Conservation (phyloP, 92 coral and sea anemone species). For the Zoanthus solanderi region DNA sequence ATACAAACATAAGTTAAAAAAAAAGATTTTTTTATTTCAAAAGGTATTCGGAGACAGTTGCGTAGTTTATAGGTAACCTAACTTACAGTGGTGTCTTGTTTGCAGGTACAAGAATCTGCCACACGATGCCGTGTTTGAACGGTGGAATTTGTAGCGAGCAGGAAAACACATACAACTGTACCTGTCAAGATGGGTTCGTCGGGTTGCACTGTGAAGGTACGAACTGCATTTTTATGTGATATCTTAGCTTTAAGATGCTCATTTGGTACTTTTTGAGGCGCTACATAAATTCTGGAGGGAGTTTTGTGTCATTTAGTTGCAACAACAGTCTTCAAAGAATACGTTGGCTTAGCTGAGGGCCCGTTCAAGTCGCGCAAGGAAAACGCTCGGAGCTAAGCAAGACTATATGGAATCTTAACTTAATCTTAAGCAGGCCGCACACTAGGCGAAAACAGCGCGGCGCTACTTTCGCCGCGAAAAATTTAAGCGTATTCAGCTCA, state of each 20-base stretch:
- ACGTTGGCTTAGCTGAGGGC: no score
- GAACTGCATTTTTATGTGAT: neutral
- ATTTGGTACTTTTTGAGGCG: no score
- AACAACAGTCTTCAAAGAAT: no score
- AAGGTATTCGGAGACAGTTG: neutral
- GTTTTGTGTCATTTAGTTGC: no score
- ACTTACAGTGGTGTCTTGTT: neutral
- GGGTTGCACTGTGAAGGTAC: constrained; percentile 92
- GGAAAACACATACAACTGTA: constrained; percentile 84
- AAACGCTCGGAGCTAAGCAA: no score
- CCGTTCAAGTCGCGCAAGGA: no score
- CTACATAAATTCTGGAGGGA: no score
- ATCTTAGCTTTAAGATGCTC: neutral
- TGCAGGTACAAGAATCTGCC: constrained; percentile 60
- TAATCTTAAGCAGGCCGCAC: no score
- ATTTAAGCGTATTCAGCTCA: no score
- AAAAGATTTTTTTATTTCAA: neutral
- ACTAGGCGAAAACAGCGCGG: no score
- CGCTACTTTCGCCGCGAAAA: no score
- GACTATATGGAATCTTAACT: no score
- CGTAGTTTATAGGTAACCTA: neutral
- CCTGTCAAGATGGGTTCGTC: constrained; percentile 85
- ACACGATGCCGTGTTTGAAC: constrained; percentile 82
- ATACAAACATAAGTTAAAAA: neutral
- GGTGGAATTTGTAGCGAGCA: constrained; percentile 92